A percentile compares a stretch with the other conserved stretches of the same genome.
These are phyloP conservation scores for Drosophila baimaii DNA, from an alignment of 1,140 invertebrate genomes.

Conservation along the genomic window DNA sequence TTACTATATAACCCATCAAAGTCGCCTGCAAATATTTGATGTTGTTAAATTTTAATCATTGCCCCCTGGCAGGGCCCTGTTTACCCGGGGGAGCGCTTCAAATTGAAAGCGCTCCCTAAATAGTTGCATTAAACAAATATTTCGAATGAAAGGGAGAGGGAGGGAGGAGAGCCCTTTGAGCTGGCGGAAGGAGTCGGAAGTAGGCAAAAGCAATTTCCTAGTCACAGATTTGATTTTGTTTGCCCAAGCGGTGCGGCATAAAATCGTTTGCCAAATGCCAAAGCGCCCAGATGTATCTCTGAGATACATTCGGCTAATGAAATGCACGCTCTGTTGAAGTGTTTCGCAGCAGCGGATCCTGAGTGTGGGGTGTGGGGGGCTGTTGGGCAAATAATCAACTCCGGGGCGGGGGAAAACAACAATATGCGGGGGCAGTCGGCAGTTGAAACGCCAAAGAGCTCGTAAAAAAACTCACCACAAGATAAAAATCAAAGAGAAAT, in stretches of 20 bases:
- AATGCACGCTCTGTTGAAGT: conserved; percentile 57
- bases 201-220: conserved; percentile 73
- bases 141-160: conserved; percentile 14
- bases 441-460: conserved; percentile 24
- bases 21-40: conserved; percentile 50
- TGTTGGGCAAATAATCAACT: conserved; percentile 60
- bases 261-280: conserved; percentile 48
- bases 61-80: conserved; percentile 2
- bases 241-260: conserved; percentile 47
- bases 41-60: conserved; percentile 50
- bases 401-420: conserved; percentile 34
- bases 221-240: conserved; percentile 66
- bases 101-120: conserved; percentile 55
- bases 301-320: conserved; percentile 73
- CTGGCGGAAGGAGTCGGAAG: conserved; percentile 34
- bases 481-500: conserved; percentile 72
- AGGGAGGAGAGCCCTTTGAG: conserved; percentile 7
- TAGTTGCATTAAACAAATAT: conserved; percentile 60
- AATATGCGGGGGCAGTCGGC: conserved; percentile 52
- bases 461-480: conserved; percentile 58
- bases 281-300: conserved; percentile 55
- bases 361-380: background rate
- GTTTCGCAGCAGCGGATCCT: background rate
- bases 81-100: conserved; percentile 25
- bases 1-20: conserved; percentile 41